Evolutionary conservation across 2,797 vertebrate genomes (phyloP).

Genomic region (Orestias chungarensis): DNA sequence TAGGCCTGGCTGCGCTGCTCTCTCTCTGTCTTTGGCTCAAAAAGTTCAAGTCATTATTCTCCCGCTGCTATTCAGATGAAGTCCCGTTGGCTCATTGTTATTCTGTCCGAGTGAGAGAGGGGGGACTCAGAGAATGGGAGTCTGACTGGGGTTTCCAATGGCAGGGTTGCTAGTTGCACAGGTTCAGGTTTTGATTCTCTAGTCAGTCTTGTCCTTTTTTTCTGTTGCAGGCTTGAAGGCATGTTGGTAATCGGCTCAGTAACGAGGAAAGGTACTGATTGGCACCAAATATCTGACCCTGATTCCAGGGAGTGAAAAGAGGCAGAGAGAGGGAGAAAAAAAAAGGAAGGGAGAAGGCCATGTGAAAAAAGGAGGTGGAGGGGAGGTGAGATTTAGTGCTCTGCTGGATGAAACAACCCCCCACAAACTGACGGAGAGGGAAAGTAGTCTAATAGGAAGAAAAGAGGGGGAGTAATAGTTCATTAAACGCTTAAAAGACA

Average conservation of each 20-base stretch:
- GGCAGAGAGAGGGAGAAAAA: constrained; percentile 36
- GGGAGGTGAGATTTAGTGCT: constrained; percentile 79
- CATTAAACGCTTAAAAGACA: constrained; percentile 64
- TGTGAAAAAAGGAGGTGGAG: constrained; percentile 75
- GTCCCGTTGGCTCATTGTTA: constrained; percentile 85
- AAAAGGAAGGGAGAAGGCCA: constrained; percentile 40
- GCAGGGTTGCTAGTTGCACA: constrained; percentile 44
- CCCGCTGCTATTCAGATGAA: constrained; percentile 75
- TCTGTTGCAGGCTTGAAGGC: constrained; percentile 56
- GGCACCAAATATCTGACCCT: constrained; percentile 78
- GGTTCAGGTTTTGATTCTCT: constrained; percentile 26
- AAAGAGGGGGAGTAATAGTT: constrained; percentile 64
- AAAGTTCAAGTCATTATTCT: constrained; percentile 82
- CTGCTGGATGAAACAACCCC: constrained; percentile 79
- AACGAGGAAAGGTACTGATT: constrained; percentile 77
- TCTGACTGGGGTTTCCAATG: constrained; percentile 51
- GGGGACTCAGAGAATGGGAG: constrained; percentile 56
- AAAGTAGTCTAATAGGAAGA: constrained; percentile 71
- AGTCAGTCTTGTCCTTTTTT: constrained; percentile 11
- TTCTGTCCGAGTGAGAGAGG: constrained; percentile 79
- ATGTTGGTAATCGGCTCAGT: constrained; percentile 76
- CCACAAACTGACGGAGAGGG: constrained; percentile 75
- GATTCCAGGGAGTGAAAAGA: constrained; percentile 67
- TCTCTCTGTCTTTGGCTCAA: constrained; percentile 66
- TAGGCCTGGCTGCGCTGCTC: constrained; percentile 60